phyloP scores from a whole-genome alignment of 37 sponge, comb jelly and placozoan species.

The Cladorhizidae sp. region DNA sequence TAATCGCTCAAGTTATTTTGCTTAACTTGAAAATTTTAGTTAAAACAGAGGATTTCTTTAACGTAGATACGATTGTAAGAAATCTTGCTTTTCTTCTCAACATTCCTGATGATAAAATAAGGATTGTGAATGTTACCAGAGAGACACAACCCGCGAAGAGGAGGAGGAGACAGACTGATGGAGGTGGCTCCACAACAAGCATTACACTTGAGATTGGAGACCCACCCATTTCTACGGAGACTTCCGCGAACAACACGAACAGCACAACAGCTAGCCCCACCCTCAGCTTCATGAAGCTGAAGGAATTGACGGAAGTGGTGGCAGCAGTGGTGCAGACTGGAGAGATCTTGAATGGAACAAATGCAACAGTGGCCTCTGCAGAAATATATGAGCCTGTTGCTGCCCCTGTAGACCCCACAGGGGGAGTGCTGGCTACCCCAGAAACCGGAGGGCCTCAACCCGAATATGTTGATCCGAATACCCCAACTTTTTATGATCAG shows the following conservation, averaged over 20 bases:
- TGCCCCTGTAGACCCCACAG: conserved; percentile 56
- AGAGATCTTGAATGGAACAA: conserved; percentile 47
- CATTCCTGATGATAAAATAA: conserved; percentile 69
- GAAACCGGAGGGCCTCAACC: conserved; percentile 73
- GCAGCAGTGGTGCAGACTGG: conserved; percentile 72
- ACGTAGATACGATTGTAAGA: conserved; percentile 69
- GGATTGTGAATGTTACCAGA: conserved; percentile 75
- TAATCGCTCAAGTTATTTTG: conserved; percentile 67
- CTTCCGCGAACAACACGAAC: too few relatives aligned
- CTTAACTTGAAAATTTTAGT: conserved; percentile 56
- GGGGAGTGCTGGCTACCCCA: conserved; percentile 59
- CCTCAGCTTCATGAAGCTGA: conserved; percentile 31
- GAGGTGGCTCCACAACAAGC: background rate
- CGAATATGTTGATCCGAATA: conserved; percentile 35
- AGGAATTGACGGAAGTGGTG: conserved; percentile 34
- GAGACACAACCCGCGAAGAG: conserved; percentile 18
- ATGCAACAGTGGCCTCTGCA: conserved; percentile 46
- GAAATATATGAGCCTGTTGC: conserved; percentile 52
- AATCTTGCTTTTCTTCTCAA: conserved; percentile 84
- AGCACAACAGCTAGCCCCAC: background rate
- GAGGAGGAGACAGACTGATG: background rate
- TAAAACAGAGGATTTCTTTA: conserved; percentile 89
- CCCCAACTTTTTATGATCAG: conserved; percentile 36
- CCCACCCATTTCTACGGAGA: conserved; percentile 52
- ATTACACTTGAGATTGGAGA: conserved; percentile 85